Evolutionary conservation across 2,888 invertebrate genomes (phyloP), one percentile per base, ranked within the genome.

Genomic region (Limenitis camilla): DNA sequence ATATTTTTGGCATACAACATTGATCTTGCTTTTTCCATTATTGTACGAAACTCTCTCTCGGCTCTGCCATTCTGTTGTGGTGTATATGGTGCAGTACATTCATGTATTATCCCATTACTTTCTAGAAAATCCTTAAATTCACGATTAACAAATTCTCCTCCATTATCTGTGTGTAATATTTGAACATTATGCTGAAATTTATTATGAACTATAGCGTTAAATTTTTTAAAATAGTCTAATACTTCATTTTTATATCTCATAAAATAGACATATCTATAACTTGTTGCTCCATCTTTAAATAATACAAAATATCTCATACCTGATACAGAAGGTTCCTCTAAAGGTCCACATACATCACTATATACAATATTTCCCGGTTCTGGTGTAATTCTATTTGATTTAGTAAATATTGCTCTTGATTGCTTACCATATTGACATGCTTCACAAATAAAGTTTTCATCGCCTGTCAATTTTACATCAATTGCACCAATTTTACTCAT

Each of bases 41-140:
- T 48, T 1, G 61, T 58, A 4, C 58, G 31, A 19, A 19, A 19
- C 3, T 19, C 19, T 38, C n/a, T 38, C 36, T 10, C 61, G 19
- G 19, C 19, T 5, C 60, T 28, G 4, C 66, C 65, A 39, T 68
- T 68, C 49, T 68, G 64, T 40, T 67, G 63, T n/a, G n/a, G n/a
- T 1, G 55, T 52, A 8, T 52, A 56, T 1, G 52, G 52, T 11
- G 55, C 52, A 19, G 53, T 52, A 19, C 19, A 19, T 19, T 19
- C 19, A 19, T 19, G 19, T 19, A 3, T 19, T 19, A 58, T 55
- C 1, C 58, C 55, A 10, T 51, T 39, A 7, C 35, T 32, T 1
- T 49, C 35, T 9, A 57, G 29, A 31, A 33, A 44, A 6, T 47
- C 35, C 38, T 50, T 49, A n/a, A 51, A 36, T 11, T 29, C 29